phyloP scores from a whole-genome alignment of 2,797 vertebrate genomes.

The Darevskia mixta region DNA sequence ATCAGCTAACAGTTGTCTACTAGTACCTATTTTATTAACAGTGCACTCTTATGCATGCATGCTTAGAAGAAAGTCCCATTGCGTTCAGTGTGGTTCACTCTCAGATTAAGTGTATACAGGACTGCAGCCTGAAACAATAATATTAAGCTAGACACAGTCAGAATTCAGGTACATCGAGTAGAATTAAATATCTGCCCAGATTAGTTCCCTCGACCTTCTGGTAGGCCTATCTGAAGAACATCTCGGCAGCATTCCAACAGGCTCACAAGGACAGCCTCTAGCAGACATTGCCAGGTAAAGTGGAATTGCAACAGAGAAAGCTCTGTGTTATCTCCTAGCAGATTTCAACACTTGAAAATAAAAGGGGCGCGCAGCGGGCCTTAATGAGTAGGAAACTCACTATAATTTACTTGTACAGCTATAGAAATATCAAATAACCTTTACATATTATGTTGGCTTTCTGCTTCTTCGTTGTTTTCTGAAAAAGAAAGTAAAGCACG shows the following conservation, averaged over 20 bases:
- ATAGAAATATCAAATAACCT: background rate
- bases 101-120: too few relatives aligned
- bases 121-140: too few relatives aligned
- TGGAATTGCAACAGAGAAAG: background rate
- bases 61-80: too few relatives aligned
- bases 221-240: background rate
- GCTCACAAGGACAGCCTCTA: background rate
- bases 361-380: background rate
- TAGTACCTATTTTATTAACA: background rate
- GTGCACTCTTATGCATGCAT: too few relatives aligned
- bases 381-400: background rate
- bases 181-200: background rate
- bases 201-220: background rate
- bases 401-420: background rate
- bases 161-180: background rate
- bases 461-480: background rate
- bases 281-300: background rate
- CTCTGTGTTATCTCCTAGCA: background rate
- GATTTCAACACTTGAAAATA: background rate
- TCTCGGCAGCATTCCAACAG: background rate
- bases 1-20: background rate
- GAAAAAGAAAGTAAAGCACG: background rate
- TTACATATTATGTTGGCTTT: background rate
- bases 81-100: too few relatives aligned
- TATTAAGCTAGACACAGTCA: background rate